Conservation (phyloP, 2,113 vertebrate species). For the Caranx melampygus region DNA sequence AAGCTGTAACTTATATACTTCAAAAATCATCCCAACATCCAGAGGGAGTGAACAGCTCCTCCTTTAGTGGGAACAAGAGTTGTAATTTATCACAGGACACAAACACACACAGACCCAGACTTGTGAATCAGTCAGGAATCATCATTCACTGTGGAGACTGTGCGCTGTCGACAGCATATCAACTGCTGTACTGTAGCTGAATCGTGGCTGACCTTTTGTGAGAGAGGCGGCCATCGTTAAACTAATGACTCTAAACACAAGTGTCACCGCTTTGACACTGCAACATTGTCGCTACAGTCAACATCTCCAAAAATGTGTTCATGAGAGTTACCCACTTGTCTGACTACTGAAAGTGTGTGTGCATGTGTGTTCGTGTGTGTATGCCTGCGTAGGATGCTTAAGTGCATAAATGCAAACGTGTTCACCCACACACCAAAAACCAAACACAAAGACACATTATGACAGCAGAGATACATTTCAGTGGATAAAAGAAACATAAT, state of each 20-base stretch:
- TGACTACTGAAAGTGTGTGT: constrained; percentile 1
- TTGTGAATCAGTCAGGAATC: constrained; percentile 25
- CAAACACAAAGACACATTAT: neutral
- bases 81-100: constrained; percentile 4
- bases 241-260: constrained; percentile 50
- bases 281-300: neutral
- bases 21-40: neutral
- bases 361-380: neutral
- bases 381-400: neutral
- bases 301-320: constrained; percentile 14
- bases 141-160: constrained; percentile 4
- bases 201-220: constrained; percentile 31
- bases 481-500: constrained; percentile 2
- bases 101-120: neutral
- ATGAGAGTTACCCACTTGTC: constrained; percentile 26
- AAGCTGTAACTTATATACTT: neutral
- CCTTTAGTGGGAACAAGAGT: neutral
- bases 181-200: constrained; percentile 13
- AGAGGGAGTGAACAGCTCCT: neutral
- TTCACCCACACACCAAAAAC: neutral
- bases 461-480: constrained; percentile 16
- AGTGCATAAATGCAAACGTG: constrained; percentile 1
- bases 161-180: constrained; percentile 19
- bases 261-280: neutral
- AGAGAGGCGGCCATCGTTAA: constrained; percentile 38